Evolutionary conservation across 1,140 invertebrate species (phyloP).

Genomic region (Adelges cooleyi): DNA sequence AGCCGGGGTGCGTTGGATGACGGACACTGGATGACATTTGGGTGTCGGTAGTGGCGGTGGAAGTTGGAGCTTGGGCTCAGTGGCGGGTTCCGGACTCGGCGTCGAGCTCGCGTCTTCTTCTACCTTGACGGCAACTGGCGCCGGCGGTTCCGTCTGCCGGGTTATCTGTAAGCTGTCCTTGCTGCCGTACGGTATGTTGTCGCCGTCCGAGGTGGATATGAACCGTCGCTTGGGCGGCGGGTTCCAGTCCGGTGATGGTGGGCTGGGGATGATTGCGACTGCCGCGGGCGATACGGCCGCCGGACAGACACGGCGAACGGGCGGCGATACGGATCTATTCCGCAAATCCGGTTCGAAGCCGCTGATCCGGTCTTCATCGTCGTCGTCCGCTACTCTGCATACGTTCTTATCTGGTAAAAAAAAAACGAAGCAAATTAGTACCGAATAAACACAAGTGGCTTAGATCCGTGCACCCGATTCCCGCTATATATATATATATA

Average conservation of each 20-base stretch:
- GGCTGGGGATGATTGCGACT: not conserved
- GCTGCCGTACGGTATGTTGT: conserved; percentile 56
- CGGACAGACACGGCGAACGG: not conserved
- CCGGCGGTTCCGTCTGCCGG: conserved; percentile 63
- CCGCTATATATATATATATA: too few relatives aligned
- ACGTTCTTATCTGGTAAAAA: not conserved
- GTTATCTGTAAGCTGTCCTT: conserved; percentile 61
- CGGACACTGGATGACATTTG: conserved; percentile 43
- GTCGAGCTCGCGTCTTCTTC: not conserved
- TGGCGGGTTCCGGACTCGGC: not conserved
- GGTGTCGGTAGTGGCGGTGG: conserved; percentile 30
- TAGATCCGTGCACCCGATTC: too few relatives aligned
- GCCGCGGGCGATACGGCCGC: not conserved
- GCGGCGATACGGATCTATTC: not conserved
- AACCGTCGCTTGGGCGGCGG: conserved; percentile 47
- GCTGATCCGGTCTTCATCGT: not conserved
- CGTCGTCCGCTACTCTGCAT: not conserved
- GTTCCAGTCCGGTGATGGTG: conserved; percentile 27
- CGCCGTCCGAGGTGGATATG: conserved; percentile 62
- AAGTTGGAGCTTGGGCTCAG: not conserved
- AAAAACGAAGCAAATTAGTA: too few relatives aligned
- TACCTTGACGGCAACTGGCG: conserved; percentile 27
- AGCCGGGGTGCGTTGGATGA: conserved; percentile 67
- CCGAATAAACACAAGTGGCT: too few relatives aligned
- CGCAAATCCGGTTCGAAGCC: not conserved